A percentile compares a stretch with the other conserved stretches of the same genome.
Evolutionary conservation across 2,113 vertebrate species (phyloP).

Genomic region (Gadus chalcogrammus): DNA sequence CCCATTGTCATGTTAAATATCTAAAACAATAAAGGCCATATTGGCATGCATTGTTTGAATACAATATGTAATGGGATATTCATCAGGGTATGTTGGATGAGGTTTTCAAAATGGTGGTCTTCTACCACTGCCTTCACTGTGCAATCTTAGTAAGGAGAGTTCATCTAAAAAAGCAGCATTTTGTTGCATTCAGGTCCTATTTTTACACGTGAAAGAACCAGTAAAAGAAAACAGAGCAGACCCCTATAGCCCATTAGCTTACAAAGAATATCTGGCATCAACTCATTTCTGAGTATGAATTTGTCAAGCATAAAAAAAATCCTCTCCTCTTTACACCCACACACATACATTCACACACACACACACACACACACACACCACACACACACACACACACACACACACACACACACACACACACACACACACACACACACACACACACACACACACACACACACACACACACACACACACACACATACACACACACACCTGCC

Average conservation of each 20-base stretch:
- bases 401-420: not conserved
- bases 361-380: constrained; percentile 2
- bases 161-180: no score
- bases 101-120: no score
- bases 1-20: no score
- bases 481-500: not conserved
- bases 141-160: no score
- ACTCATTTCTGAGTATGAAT: constrained; percentile 29
- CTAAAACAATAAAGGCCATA: no score
- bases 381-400: not conserved
- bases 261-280: constrained; percentile 27
- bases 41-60: no score
- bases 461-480: not conserved
- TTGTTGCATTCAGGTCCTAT: no score
- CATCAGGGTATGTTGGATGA: no score
- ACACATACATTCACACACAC: not conserved
- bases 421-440: not conserved
- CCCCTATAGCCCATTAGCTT: constrained; percentile 33
- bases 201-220: no score
- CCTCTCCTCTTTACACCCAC: not conserved
- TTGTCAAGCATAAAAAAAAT: constrained; percentile 21
- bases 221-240: no score
- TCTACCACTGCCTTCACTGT: no score
- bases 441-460: constrained; percentile 5
- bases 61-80: no score